These are phyloP conservation scores for Adineta ricciae DNA, from an alignment of 2,888 invertebrate genomes.

Conservation along the genomic window DNA sequence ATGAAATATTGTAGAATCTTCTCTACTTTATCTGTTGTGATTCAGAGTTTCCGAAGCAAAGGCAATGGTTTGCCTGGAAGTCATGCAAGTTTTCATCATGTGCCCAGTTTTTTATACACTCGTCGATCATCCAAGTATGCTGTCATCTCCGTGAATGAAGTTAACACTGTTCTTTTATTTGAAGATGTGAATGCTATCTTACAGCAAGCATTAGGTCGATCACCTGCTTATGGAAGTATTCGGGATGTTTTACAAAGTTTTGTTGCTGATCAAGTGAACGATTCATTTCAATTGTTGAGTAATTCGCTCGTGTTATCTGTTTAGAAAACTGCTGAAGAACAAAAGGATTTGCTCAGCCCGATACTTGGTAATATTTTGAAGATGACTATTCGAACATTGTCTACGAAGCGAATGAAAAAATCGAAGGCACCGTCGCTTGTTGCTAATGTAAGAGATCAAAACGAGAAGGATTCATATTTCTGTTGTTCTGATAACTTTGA, in stretches of 20 bases:
- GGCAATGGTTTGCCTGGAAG: slow-evolving; percentile 9
- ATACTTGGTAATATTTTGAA: slow-evolving; percentile 12
- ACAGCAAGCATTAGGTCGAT: slow-evolving; percentile 5
- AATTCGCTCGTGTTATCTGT: too few species aligned
- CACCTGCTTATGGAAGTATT: neutral
- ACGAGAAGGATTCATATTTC: neutral
- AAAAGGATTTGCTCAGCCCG: neutral
- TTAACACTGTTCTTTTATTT: neutral
- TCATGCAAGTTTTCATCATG: slow-evolving; percentile 6
- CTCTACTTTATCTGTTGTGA: too few species aligned
- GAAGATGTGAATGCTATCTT: neutral
- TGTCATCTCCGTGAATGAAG: neutral
- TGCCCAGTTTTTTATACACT: neutral
- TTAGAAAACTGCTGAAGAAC: slow-evolving; percentile 14
- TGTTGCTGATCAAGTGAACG: neutral
- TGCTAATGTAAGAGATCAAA: neutral
- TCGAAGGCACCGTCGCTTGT: neutral
- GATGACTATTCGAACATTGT: slow-evolving; percentile 15
- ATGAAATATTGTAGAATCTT: too few species aligned
- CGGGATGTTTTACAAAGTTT: neutral
- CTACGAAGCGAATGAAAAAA: neutral
- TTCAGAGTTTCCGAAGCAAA: neutral
- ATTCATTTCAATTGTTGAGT: neutral
- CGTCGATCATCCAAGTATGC: neutral
- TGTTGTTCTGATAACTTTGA: neutral